These are phyloP conservation scores for Tenodera sinensis DNA, from an alignment of 2,888 invertebrate species.

Conservation along the genomic window DNA sequence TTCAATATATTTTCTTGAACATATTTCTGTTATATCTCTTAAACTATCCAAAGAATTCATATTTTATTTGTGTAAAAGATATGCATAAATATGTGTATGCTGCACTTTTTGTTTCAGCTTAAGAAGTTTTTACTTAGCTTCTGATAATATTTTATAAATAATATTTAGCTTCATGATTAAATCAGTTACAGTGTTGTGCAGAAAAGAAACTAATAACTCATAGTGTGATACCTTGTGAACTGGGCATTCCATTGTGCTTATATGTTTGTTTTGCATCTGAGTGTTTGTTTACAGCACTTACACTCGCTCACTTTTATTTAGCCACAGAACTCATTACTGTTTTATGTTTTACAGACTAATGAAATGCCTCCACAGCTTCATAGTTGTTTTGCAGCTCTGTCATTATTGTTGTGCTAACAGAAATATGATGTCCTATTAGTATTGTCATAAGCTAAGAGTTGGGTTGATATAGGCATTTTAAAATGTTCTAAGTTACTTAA, in stretches of 20 bases:
- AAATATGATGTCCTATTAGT: not conserved
- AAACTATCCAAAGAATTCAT: too few species aligned
- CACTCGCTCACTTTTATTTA: not conserved
- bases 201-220: too few species aligned
- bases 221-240: not conserved
- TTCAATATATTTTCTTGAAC: too few species aligned
- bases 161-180: too few species aligned
- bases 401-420: not conserved
- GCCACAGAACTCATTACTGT: not conserved
- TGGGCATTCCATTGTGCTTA: not conserved
- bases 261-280: not conserved
- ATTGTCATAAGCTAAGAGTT: not conserved
- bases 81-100: too few species aligned
- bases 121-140: too few species aligned
- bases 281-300: not conserved
- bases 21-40: too few species aligned
- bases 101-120: too few species aligned
- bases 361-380: not conserved
- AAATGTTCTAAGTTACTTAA: not conserved
- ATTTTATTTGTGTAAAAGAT: too few species aligned
- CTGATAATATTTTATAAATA: too few species aligned
- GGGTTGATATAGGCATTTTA: not conserved
- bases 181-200: too few species aligned
- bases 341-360: conserved; percentile 1
- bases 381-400: not conserved